Conservation (phyloP, 2,113 vertebrate genomes). For the Hyla sarda region DNA sequence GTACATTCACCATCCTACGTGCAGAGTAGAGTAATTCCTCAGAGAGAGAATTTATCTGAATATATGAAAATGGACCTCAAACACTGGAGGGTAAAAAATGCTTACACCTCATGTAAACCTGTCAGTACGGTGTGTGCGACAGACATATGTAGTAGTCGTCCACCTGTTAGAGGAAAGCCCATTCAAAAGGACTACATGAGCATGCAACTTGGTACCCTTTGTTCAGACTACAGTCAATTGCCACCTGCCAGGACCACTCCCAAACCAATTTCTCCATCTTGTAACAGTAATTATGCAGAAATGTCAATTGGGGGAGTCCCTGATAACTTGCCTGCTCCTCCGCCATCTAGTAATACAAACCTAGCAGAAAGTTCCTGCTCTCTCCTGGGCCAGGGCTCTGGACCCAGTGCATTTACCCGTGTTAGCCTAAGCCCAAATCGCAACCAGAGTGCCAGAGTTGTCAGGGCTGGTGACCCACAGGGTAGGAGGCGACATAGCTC, state of each 20-base stretch:
- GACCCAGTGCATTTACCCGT: slow-evolving; percentile 77
- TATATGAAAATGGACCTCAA: slow-evolving; percentile 86
- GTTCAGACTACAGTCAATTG: slow-evolving; percentile 64
- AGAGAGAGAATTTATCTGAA: slow-evolving; percentile 68
- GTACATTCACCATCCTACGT: slow-evolving; percentile 62
- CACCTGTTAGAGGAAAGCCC: slow-evolving; percentile 62
- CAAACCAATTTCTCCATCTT: slow-evolving; percentile 34
- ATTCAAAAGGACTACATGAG: slow-evolving; percentile 77
- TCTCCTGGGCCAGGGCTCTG: slow-evolving; percentile 64
- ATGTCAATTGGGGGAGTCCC: slow-evolving; percentile 66
- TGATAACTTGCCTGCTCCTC: slow-evolving; percentile 47
- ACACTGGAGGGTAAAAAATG: slow-evolving; percentile 64
- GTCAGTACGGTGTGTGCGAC: slow-evolving; percentile 61
- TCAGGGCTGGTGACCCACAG: slow-evolving; percentile 81
- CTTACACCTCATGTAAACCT: slow-evolving; percentile 47
- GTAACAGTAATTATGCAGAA: slow-evolving; percentile 68
- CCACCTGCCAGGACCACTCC: slow-evolving; percentile 62
- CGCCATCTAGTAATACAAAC: slow-evolving; percentile 60
- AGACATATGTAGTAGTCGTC: slow-evolving; percentile 59
- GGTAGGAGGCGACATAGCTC: slow-evolving; percentile 84
- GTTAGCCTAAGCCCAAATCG: slow-evolving; percentile 75
- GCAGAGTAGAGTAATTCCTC: slow-evolving; percentile 59
- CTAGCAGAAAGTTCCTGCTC: slow-evolving; percentile 61
- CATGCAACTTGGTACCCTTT: slow-evolving; percentile 72
- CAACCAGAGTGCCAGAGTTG: slow-evolving; percentile 85